Conservation (phyloP, 2,113 vertebrate species). For the Ailurus styani region DNA sequence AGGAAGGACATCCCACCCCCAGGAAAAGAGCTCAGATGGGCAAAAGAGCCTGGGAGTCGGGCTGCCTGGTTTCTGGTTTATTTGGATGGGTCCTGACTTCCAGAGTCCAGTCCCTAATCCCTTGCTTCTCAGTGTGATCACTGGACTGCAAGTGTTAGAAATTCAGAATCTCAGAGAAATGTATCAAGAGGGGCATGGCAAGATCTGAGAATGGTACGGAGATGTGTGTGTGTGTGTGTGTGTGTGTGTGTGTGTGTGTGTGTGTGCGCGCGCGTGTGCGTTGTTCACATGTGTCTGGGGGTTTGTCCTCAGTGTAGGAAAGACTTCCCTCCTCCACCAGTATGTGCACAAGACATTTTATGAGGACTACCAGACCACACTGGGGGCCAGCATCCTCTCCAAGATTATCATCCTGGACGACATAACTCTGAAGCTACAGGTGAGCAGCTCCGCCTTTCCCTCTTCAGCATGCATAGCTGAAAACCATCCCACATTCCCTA, state of each 20-base stretch:
- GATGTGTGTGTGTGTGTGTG: neutral
- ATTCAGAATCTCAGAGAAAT: neutral
- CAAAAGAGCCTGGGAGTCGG: neutral
- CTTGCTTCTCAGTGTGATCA: neutral
- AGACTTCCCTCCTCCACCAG: slow-evolving; percentile 87
- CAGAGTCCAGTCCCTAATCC: neutral
- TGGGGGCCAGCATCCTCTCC: slow-evolving; percentile 86
- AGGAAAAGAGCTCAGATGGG: neutral
- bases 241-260: neutral
- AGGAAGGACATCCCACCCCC: neutral
- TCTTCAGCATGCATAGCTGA: rapidly evolving
- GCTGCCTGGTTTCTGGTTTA: neutral
- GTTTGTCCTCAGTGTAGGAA: slow-evolving; percentile 80
- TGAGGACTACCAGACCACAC: slow-evolving; percentile 85
- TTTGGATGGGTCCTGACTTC: neutral
- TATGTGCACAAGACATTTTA: slow-evolving; percentile 85
- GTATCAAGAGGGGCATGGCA: neutral
- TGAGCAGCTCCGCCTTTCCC: slow-evolving; percentile 54
- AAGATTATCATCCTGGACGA: slow-evolving; percentile 79
- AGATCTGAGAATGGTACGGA: neutral
- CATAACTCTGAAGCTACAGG: slow-evolving; percentile 84
- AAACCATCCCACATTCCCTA: neutral
- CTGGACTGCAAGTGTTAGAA: neutral
- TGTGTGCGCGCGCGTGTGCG: neutral
- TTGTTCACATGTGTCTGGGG: neutral